Percentiles rank a stretch among this genome's conserved stretches.
These are phyloP conservation scores for Platycercus adscitus DNA, from an alignment of 2,113 vertebrate species.

Conservation along the genomic window DNA sequence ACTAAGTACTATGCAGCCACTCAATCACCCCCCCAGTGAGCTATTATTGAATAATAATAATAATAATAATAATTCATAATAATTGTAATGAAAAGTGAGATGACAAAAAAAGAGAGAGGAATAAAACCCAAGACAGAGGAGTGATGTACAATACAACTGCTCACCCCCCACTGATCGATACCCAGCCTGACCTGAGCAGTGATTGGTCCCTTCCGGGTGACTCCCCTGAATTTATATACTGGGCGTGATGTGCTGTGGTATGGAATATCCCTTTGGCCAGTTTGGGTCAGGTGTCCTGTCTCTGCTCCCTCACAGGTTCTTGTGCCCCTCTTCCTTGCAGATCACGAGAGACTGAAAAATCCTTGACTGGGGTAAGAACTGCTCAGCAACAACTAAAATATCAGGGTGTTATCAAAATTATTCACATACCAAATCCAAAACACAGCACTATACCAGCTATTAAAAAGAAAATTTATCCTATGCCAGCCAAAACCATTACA, in stretches of 20 bases:
- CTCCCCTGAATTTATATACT: background rate
- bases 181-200: background rate
- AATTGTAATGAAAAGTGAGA: background rate
- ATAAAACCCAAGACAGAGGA: background rate
- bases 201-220: background rate
- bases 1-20: background rate
- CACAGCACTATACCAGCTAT: background rate
- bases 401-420: background rate
- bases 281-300: background rate
- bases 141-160: background rate
- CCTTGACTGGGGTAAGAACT: background rate
- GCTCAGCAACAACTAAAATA: background rate
- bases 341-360: background rate
- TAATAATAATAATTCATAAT: background rate
- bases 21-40: background rate
- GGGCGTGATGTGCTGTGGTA: background rate
- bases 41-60: background rate
- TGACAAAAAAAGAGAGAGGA: background rate
- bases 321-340: background rate
- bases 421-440: background rate
- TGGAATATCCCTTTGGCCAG: background rate
- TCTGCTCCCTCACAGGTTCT: background rate
- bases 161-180: background rate
- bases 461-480: background rate
- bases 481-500: background rate